Evolutionary conservation across 2,797 vertebrate genomes (phyloP).

Genomic region (Odontamblyopus rebecca): DNA sequence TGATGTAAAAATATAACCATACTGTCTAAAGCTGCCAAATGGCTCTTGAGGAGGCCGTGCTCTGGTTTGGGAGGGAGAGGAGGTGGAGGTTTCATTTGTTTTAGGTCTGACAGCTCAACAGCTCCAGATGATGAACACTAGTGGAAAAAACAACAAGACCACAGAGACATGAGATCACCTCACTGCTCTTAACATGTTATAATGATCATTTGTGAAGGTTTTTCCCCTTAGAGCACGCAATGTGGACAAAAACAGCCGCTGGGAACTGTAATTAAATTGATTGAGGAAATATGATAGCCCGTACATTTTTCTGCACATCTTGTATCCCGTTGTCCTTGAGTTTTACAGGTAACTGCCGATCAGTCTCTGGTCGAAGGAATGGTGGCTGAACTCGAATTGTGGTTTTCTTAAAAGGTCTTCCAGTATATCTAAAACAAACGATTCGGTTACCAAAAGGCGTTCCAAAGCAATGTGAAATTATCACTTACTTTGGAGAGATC

Average conservation of each 20-base stretch:
- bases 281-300: not conserved
- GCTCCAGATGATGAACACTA: slow-evolving; percentile 79
- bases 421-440: slow-evolving; percentile 78
- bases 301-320: slow-evolving; percentile 83
- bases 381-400: slow-evolving; percentile 83
- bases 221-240: not conserved
- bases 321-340: slow-evolving; percentile 87
- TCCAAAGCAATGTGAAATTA: not conserved
- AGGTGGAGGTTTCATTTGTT: slow-evolving; percentile 80
- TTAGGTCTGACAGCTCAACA: slow-evolving; percentile 83
- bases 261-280: not conserved
- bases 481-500: slow-evolving; percentile 86
- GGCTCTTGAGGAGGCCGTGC: slow-evolving; percentile 82
- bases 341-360: slow-evolving; percentile 83
- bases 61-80: slow-evolving; percentile 87
- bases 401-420: slow-evolving; percentile 75
- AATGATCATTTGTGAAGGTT: not conserved
- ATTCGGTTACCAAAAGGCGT: too few relatives aligned
- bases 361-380: slow-evolving; percentile 85
- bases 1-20: slow-evolving; percentile 21
- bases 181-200: slow-evolving; percentile 14
- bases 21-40: slow-evolving; percentile 83
- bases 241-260: not conserved
- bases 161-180: slow-evolving; percentile 25
- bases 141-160: slow-evolving; percentile 14